These are phyloP conservation scores for Python bivittatus DNA, from an alignment of 2,113 vertebrate genomes.

Conservation along the genomic window DNA sequence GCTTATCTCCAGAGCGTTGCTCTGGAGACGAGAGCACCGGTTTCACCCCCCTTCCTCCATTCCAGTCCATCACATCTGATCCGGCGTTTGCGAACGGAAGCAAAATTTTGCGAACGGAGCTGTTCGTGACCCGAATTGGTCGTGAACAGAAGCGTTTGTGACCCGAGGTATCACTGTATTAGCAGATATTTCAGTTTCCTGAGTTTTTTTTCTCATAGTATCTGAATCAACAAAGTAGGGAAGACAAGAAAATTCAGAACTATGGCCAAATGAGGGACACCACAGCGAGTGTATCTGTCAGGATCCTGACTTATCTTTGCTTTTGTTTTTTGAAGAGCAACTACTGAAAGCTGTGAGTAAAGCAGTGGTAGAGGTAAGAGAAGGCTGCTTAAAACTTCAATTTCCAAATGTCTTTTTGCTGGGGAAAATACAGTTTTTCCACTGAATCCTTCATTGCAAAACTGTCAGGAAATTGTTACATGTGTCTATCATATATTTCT, in stretches of 20 bases:
- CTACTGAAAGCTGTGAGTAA: neutral
- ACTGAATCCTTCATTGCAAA: neutral
- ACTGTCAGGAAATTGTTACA: neutral
- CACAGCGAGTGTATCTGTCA: neutral
- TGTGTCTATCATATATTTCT: neutral
- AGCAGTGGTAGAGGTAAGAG: neutral
- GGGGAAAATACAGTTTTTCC: neutral
- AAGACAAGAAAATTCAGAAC: slow-evolving; percentile 20
- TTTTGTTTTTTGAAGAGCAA: neutral
- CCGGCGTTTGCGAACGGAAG: no score
- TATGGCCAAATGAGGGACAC: neutral
- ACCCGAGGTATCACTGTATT: no score
- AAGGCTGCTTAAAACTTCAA: neutral
- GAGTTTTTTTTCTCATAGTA: neutral
- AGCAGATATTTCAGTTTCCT: neutral
- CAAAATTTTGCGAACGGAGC: no score
- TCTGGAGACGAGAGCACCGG: no score
- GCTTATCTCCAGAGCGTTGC: no score
- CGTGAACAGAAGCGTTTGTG: no score
- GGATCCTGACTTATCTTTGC: neutral
- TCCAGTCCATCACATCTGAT: no score
- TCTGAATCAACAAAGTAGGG: neutral
- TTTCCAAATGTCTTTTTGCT: neutral
- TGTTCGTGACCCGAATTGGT: no score
- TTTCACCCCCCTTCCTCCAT: no score